A percentile compares a stretch with the other conserved stretches of the same genome.
Conservation (phyloP, 2,888 invertebrate species). For the Rhagium mordax region DNA sequence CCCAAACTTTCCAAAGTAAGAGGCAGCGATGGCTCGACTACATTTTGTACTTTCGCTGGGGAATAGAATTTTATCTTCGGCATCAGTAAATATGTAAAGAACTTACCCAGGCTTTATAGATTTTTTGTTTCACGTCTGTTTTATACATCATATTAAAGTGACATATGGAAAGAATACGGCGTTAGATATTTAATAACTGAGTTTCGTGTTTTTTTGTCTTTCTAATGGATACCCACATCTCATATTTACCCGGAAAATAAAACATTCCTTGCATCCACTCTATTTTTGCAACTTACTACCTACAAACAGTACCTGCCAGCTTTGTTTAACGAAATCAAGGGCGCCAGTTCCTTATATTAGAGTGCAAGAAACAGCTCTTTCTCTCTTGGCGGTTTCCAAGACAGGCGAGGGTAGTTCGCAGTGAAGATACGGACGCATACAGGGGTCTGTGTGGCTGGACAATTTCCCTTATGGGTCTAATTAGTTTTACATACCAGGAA, state of each 20-base stretch:
- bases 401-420: no score
- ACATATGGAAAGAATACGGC: slow-evolving; percentile 8
- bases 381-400: no score
- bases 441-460: no score
- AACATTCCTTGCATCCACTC: not conserved
- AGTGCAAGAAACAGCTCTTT: no score
- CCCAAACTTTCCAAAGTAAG: not conserved
- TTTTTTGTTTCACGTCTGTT: slow-evolving; percentile 28
- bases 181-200: slow-evolving; percentile 1
- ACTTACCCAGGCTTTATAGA: not conserved
- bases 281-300: not conserved
- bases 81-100: slow-evolving; percentile 26
- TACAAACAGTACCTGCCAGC: no score
- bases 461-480: no score
- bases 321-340: no score
- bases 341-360: no score
- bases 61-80: slow-evolving; percentile 25
- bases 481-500: no score
- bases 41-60: slow-evolving; percentile 15
- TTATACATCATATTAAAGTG: slow-evolving; percentile 23
- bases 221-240: not conserved
- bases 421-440: no score
- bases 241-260: not conserved
- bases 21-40: not conserved
- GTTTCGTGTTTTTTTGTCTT: slow-evolving; percentile 1